These are phyloP conservation scores for Bombus picipes DNA, from an alignment of 1,140 invertebrate species.

Conservation along the genomic window DNA sequence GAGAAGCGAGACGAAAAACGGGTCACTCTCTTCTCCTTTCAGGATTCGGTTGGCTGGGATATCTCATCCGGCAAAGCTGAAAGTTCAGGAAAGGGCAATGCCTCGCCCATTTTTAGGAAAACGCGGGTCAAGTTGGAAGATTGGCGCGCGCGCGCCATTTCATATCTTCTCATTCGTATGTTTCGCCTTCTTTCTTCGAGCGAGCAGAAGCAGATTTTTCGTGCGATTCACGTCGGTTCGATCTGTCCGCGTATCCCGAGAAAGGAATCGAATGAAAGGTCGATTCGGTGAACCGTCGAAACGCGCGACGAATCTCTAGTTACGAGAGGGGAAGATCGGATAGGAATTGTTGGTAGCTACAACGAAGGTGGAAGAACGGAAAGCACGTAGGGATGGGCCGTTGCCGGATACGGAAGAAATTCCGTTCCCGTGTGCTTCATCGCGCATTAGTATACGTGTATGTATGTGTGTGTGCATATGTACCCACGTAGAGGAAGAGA, in stretches of 20 bases:
- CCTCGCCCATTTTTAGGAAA: slow-evolving; percentile 76
- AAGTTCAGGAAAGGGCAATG: slow-evolving; percentile 77
- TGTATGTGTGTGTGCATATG: not conserved
- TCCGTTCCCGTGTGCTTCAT: not conserved
- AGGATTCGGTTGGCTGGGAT: slow-evolving; percentile 73
- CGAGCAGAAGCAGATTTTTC: not conserved
- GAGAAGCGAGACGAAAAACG: slow-evolving; percentile 73
- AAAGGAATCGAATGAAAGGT: not conserved
- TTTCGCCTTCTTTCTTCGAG: not conserved
- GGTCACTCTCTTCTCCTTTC: slow-evolving; percentile 74
- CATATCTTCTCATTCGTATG: not conserved
- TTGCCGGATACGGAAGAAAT: slow-evolving; percentile 40
- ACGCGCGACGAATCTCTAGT: not conserved
- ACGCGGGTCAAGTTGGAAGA: not conserved
- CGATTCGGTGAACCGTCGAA: not conserved
- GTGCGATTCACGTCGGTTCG: not conserved
- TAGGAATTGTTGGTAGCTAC: slow-evolving; percentile 7
- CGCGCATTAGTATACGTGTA: not conserved
- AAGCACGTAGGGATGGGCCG: not conserved
- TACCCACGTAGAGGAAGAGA: slow-evolving; percentile 10
- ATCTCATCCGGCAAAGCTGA: slow-evolving; percentile 74
- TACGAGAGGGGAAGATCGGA: not conserved
- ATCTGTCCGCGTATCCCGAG: not conserved
- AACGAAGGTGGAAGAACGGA: not conserved
- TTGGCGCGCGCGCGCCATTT: not conserved